phyloP scores from a whole-genome alignment of 2,888 invertebrate genomes.

The Zygothrica quintamaculata region DNA sequence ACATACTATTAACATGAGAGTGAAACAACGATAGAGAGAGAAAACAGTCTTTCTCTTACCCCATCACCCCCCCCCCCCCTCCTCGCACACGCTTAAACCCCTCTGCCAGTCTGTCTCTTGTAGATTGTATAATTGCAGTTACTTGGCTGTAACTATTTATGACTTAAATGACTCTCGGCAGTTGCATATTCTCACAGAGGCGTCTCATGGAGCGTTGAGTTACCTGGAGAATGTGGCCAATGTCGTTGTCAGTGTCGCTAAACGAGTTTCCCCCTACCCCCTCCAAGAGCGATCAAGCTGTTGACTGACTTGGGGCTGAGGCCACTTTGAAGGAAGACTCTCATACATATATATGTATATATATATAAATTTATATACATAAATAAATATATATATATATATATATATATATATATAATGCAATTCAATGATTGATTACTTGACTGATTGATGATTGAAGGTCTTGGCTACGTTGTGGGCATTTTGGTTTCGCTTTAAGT shows the following conservation, averaged over 20 bases:
- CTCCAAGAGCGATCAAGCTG: background rate
- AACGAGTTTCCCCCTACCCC: conserved; percentile 41
- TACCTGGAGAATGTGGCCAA: conserved; percentile 53
- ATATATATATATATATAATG: conserved; percentile 25
- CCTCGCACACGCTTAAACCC: too few relatives aligned
- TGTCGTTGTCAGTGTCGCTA: conserved; percentile 39
- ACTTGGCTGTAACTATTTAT: conserved; percentile 67
- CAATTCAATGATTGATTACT: conserved; percentile 74
- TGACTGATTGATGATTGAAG: conserved; percentile 80
- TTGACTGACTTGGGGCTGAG: background rate
- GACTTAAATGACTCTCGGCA: conserved; percentile 58
- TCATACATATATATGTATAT: too few relatives aligned
- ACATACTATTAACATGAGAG: too few relatives aligned
- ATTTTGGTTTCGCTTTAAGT: conserved; percentile 72
- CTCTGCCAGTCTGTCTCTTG: background rate
- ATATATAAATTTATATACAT: conserved; percentile 5
- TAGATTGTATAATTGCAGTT: conserved; percentile 28
- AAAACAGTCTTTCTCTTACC: conserved; percentile 5
- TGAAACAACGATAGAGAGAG: too few relatives aligned
- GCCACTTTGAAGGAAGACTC: too few relatives aligned
- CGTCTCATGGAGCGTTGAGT: conserved; percentile 22
- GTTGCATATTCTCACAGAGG: conserved; percentile 53
- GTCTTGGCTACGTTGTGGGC: conserved; percentile 52
- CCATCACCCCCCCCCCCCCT: background rate
- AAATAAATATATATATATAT: conserved; percentile 4